These are phyloP conservation scores for Pseudomyrmex concolor DNA, from an alignment of 1,140 invertebrate genomes.

Conservation along the genomic window DNA sequence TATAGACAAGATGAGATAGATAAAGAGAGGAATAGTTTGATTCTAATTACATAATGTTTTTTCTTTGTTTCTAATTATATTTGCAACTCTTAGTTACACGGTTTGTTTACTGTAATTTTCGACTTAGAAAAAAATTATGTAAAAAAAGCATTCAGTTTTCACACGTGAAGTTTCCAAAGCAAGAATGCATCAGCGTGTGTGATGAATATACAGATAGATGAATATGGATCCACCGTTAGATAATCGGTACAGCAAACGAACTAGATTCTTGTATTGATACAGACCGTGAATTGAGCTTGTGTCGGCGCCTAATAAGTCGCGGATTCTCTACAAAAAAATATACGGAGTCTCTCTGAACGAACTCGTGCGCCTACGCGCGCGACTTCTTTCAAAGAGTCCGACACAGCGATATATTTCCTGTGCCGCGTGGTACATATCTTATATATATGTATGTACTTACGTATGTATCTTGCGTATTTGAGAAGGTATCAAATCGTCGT, in stretches of 20 bases:
- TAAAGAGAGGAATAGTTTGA: neutral
- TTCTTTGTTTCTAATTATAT: conserved; percentile 29
- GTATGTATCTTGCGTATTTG: neutral
- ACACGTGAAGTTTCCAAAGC: neutral
- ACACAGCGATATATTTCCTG: conserved; percentile 73
- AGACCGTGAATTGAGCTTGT: conserved; percentile 65
- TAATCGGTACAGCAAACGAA: conserved; percentile 58
- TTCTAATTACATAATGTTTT: conserved; percentile 5
- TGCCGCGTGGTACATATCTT: conserved; percentile 54
- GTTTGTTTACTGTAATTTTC: conserved; percentile 9
- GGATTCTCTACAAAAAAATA: conserved; percentile 66
- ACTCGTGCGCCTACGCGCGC: conserved; percentile 68
- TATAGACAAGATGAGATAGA: conserved; percentile 9
- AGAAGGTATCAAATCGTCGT: conserved; percentile 30
- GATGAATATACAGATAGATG: conserved; percentile 12
- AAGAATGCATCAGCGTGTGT: neutral
- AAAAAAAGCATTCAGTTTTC: neutral
- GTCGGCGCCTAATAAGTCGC: conserved; percentile 79
- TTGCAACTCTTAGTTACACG: neutral
- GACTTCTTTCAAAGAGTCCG: conserved; percentile 74
- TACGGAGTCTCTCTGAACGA: conserved; percentile 16
- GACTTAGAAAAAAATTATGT: neutral
- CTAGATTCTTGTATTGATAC: conserved; percentile 62
- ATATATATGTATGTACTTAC: conserved; percentile 52
- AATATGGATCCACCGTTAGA: conserved; percentile 6